phyloP scores from a whole-genome alignment of 2,797 vertebrate species.

The Coregonus suidteri region DNA sequence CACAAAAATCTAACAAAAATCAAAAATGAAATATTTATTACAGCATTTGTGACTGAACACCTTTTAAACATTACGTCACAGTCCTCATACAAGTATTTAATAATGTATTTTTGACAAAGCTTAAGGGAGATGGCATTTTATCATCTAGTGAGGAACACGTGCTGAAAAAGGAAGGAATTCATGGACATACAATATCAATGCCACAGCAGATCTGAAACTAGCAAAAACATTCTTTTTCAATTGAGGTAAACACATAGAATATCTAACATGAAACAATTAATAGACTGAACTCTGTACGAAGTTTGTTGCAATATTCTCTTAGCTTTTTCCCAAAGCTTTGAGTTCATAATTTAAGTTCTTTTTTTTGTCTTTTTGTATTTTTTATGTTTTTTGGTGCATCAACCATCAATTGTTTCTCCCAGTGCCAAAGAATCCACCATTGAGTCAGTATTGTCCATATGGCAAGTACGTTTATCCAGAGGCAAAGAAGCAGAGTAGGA shows the following conservation, averaged over 20 bases:
- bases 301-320: slow-evolving; percentile 99
- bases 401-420: slow-evolving; percentile 89
- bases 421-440: slow-evolving; percentile 83
- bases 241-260: slow-evolving; percentile 99
- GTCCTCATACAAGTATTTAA: slow-evolving; percentile 99
- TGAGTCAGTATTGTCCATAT: slow-evolving; percentile 85
- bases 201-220: slow-evolving; percentile 99
- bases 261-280: slow-evolving; percentile 99
- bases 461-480: slow-evolving; percentile 81
- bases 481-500: slow-evolving; percentile 86
- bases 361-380: slow-evolving; percentile 52
- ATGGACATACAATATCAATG: slow-evolving; percentile 99
- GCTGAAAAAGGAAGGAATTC: slow-evolving; percentile 99
- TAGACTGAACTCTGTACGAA: slow-evolving; percentile 99
- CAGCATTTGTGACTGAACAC: slow-evolving; percentile 99
- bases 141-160: slow-evolving; percentile 99
- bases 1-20: slow-evolving; percentile 98
- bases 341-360: slow-evolving; percentile 97
- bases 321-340: slow-evolving; percentile 89
- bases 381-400: slow-evolving; percentile 87
- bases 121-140: slow-evolving; percentile 99
- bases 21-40: slow-evolving; percentile 99
- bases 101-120: slow-evolving; percentile 99
- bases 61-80: slow-evolving; percentile 99
- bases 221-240: slow-evolving; percentile 99